Percentiles rank a stretch among this genome's conserved stretches.
These are phyloP conservation scores for Larimichthys polyactis DNA, from an alignment of 2,113 vertebrate species.

Conservation along the genomic window DNA sequence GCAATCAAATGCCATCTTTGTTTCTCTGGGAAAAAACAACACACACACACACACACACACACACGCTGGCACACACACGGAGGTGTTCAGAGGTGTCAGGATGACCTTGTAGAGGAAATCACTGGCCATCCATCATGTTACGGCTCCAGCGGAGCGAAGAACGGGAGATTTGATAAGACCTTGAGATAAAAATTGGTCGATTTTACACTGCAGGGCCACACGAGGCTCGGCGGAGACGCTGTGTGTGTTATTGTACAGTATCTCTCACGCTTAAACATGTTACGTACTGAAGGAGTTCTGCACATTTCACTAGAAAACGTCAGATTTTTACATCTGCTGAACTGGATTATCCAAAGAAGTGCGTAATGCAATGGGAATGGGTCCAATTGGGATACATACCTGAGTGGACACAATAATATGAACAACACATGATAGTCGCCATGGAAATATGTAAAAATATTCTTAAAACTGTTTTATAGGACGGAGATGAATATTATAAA, in stretches of 20 bases:
- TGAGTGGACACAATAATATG: not conserved
- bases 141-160: constrained; percentile 32
- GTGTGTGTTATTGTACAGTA: not conserved
- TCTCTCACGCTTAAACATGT: not conserved
- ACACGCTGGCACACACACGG: not conserved
- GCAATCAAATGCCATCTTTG: constrained; percentile 39
- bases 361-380: not conserved
- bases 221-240: not conserved
- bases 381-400: no score
- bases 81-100: constrained; percentile 25
- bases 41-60: not conserved
- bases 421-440: not conserved
- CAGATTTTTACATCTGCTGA: not conserved
- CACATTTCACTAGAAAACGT: not conserved
- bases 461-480: not conserved
- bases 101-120: constrained; percentile 73
- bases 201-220: constrained; percentile 19
- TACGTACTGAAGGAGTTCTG: not conserved
- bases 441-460: not conserved
- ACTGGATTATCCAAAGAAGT: not conserved
- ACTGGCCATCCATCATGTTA: constrained; percentile 56
- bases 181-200: constrained; percentile 25
- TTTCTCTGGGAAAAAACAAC: constrained; percentile 26
- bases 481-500: not conserved
- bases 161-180: constrained; percentile 54